phyloP scores from a whole-genome alignment of 2,113 vertebrate species.

The Oophaga pumilio region DNA sequence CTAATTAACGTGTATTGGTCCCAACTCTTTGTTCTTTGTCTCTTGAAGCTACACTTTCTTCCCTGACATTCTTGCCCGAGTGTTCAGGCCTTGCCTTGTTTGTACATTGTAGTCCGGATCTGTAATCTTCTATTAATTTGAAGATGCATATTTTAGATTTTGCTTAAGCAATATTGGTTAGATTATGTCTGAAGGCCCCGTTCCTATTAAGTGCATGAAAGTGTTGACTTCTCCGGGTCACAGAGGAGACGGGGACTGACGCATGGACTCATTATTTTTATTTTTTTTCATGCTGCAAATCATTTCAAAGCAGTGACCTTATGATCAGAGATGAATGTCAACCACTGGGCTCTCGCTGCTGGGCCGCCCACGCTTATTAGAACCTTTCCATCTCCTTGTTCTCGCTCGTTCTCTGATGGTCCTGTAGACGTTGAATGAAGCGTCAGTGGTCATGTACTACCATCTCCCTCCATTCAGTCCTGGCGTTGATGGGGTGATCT shows the following conservation, averaged over 20 bases:
- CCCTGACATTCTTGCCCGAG: background rate
- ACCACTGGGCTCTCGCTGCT: too few species aligned
- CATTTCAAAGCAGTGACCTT: too few species aligned
- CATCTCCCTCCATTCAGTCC: too few species aligned
- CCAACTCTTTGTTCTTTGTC: constrained; percentile 21
- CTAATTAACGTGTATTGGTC: constrained; percentile 41
- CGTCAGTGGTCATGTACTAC: too few species aligned
- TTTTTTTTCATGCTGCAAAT: too few species aligned
- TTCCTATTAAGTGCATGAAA: background rate
- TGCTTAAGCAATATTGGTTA: background rate
- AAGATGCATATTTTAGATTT: background rate
- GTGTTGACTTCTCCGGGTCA: background rate
- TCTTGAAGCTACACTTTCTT: background rate
- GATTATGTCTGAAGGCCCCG: background rate
- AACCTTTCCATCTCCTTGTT: too few species aligned
- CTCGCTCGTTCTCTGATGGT: too few species aligned
- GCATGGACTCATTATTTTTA: too few species aligned
- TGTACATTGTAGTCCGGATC: background rate
- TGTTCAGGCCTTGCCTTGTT: background rate
- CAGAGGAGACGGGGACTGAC: background rate
- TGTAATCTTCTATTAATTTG: background rate
- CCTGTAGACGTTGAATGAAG: too few species aligned
- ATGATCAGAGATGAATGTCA: too few species aligned
- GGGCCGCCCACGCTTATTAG: too few species aligned
- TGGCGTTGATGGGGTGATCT: too few species aligned